Conservation (phyloP, 2,113 vertebrate genomes). For the Nothoprocta perdicaria region DNA sequence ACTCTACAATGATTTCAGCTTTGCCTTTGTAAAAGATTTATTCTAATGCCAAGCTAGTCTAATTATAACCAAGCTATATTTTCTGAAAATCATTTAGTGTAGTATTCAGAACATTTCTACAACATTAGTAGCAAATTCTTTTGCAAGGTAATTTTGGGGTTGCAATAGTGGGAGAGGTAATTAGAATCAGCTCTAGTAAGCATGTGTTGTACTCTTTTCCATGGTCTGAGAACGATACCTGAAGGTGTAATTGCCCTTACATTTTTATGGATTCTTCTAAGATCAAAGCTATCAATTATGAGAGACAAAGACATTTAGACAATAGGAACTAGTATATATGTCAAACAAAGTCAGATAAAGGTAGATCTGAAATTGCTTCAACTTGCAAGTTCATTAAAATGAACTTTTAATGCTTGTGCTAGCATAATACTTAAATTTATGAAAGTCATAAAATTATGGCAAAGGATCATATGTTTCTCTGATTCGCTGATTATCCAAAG, state of each 20-base stretch:
- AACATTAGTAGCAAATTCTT: slow-evolving; percentile 6
- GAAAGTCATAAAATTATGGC: neutral
- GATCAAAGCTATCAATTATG: slow-evolving; percentile 70
- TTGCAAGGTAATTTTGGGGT: slow-evolving; percentile 34
- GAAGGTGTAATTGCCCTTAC: slow-evolving; percentile 75
- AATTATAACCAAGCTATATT: slow-evolving; percentile 4
- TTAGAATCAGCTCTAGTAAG: slow-evolving; percentile 62
- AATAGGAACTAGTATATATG: slow-evolving; percentile 41
- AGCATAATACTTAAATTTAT: neutral
- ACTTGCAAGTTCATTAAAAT: neutral
- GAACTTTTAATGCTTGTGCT: slow-evolving; percentile 24
- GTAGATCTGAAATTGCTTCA: slow-evolving; percentile 53
- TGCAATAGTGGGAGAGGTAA: slow-evolving; percentile 24
- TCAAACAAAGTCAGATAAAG: slow-evolving; percentile 59
- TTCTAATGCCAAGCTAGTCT: slow-evolving; percentile 38
- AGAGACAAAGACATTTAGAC: slow-evolving; percentile 57
- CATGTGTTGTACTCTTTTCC: slow-evolving; percentile 45
- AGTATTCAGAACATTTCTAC: slow-evolving; percentile 17
- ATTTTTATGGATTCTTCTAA: slow-evolving; percentile 75
- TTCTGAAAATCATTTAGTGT: slow-evolving; percentile 9
- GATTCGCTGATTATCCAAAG: neutral
- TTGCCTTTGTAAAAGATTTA: neutral
- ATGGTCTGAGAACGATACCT: slow-evolving; percentile 66
- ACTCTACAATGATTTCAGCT: neutral
- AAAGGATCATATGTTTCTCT: neutral